Percentiles rank a stretch among this genome's conserved stretches.
Conservation (phyloP, 2,797 vertebrate genomes). For the Chelonia mydas region DNA sequence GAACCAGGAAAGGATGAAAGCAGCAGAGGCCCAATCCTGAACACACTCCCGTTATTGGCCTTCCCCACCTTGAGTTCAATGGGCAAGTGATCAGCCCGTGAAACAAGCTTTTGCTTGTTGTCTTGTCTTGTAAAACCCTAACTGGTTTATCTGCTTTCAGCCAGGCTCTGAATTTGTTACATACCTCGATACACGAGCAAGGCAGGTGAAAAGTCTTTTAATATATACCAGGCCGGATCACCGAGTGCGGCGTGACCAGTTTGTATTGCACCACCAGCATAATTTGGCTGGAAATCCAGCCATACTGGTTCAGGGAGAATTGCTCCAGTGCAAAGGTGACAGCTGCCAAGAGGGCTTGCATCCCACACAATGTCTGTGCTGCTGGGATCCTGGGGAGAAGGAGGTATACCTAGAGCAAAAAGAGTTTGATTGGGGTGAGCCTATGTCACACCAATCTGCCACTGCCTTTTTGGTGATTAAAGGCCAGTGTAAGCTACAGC, state of each 20-base stretch:
- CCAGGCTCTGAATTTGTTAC: neutral
- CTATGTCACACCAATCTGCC: neutral
- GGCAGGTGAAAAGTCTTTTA: neutral
- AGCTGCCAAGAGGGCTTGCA: neutral
- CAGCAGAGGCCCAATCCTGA: neutral
- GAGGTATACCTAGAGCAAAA: no score
- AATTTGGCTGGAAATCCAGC: neutral
- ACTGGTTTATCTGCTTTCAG: neutral
- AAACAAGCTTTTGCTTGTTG: neutral
- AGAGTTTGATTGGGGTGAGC: no score
- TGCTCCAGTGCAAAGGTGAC: neutral
- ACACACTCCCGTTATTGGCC: neutral
- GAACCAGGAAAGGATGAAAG: neutral
- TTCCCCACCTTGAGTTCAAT: neutral
- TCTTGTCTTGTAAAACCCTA: neutral
- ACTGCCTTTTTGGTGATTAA: neutral
- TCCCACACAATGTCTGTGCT: fast-evolving
- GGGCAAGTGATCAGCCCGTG: neutral
- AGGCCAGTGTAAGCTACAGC: neutral
- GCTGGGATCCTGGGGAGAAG: neutral
- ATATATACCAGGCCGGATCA: fast-evolving
- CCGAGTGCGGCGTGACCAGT: neutral
- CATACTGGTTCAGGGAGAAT: neutral
- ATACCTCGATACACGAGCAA: neutral
- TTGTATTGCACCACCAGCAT: neutral